phyloP scores from a whole-genome alignment of 2,113 vertebrate species.

The Cynopterus brachyotis region DNA sequence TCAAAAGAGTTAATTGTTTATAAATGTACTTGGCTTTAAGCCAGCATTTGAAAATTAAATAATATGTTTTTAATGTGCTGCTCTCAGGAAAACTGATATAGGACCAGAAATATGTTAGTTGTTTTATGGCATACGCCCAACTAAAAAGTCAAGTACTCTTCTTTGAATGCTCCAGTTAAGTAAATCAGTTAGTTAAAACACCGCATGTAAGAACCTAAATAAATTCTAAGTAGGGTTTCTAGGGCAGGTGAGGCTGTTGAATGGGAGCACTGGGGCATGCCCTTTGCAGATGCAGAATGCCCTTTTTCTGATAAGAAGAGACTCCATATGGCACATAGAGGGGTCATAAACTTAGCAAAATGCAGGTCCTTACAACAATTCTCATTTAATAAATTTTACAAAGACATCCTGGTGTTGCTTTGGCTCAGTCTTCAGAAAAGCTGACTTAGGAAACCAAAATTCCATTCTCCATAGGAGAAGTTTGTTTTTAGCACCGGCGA shows the following conservation, averaged over 20 bases:
- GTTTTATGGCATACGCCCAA: slow-evolving; percentile 33
- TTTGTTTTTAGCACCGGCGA: neutral
- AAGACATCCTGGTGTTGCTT: neutral
- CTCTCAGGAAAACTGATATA: slow-evolving; percentile 57
- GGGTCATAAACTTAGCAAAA: slow-evolving; percentile 9
- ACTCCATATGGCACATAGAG: neutral
- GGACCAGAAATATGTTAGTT: slow-evolving; percentile 46
- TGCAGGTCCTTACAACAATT: neutral
- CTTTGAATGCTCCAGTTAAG: slow-evolving; percentile 10
- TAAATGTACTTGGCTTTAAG: slow-evolving; percentile 68
- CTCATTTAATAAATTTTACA: neutral
- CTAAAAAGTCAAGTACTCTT: neutral
- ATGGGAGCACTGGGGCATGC: neutral
- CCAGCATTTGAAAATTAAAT: slow-evolving; percentile 68
- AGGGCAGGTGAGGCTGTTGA: neutral
- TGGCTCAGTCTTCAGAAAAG: slow-evolving; percentile 21
- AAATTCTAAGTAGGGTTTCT: slow-evolving; percentile 31
- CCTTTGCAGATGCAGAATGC: neutral
- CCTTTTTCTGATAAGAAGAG: slow-evolving; percentile 3
- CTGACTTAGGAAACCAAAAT: slow-evolving; percentile 4
- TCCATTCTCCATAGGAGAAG: slow-evolving; percentile 17
- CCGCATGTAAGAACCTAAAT: neutral
- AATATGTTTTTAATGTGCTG: slow-evolving; percentile 65
- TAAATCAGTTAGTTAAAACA: slow-evolving; percentile 43
- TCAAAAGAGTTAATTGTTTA: slow-evolving; percentile 67